Conservation (phyloP, 37 sponge, comb jelly and placozoan species). For the Chondrilla cf. caribensis region DNA sequence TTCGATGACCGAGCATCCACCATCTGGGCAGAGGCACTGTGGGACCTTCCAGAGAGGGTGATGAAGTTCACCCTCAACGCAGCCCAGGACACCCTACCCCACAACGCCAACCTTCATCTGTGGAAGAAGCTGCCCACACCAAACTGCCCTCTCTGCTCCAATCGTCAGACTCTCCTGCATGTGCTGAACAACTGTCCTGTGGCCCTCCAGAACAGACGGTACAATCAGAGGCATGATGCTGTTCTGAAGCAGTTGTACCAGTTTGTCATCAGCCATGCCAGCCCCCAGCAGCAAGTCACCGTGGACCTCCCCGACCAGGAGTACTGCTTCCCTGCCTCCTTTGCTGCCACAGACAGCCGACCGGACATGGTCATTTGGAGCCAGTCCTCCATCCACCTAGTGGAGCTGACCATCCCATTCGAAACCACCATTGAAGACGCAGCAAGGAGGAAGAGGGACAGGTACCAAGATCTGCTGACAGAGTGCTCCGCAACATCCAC, state of each 20-base stretch:
- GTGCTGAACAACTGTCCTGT: background rate
- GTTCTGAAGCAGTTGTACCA: conserved; percentile 1
- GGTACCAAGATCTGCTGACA: background rate
- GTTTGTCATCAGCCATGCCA: background rate
- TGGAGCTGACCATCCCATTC: conserved; percentile 9
- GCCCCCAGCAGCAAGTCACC: background rate
- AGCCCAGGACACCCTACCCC: conserved; percentile 22
- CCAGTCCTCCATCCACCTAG: conserved; percentile 5
- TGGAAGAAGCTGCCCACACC: background rate
- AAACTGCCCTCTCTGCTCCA: background rate
- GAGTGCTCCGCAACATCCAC: background rate
- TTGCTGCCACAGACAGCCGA: conserved; percentile 14
- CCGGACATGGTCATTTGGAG: conserved; percentile 25
- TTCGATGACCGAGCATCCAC: background rate
- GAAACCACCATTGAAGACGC: conserved; percentile 12
- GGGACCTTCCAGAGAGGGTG: background rate
- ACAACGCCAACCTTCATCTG: conserved; percentile 31
- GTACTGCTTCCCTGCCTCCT: conserved; percentile 14
- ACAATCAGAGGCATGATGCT: conserved; percentile 28
- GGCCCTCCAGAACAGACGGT: conserved; percentile 23
- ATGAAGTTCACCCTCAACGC: conserved; percentile 17
- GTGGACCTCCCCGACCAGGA: conserved; percentile 23
- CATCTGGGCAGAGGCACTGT: background rate
- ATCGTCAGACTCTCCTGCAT: conserved; percentile 7
- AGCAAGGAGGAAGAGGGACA: conserved; percentile 1